These are phyloP conservation scores for Cyrtorhinus lividipennis DNA, from an alignment of 1,140 invertebrate species.

Conservation along the genomic window DNA sequence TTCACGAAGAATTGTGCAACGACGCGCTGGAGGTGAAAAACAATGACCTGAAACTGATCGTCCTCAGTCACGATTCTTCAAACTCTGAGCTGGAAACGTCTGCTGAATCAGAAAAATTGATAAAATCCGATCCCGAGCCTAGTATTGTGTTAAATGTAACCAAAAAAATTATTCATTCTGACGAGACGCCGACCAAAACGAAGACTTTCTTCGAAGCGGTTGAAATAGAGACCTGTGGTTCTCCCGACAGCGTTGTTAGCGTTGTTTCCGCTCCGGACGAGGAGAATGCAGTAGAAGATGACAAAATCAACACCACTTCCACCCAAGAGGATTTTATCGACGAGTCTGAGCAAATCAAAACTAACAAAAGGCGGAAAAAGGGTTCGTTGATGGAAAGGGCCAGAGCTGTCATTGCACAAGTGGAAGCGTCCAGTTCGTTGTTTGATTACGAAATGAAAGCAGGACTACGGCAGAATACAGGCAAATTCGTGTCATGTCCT, in stretches of 20 bases:
- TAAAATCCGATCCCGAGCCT: neutral
- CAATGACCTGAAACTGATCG: neutral
- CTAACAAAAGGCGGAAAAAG: neutral
- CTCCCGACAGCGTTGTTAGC: neutral
- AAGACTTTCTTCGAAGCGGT: neutral
- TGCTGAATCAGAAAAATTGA: neutral
- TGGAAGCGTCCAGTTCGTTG: neutral
- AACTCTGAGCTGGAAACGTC: too few species aligned
- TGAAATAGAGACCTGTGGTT: neutral
- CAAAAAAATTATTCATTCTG: neutral
- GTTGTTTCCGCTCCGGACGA: neutral
- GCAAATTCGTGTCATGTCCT: neutral
- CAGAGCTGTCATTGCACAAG: neutral
- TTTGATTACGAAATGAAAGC: slow-evolving; percentile 7
- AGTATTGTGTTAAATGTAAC: neutral
- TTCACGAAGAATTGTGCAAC: neutral
- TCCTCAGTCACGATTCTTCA: neutral
- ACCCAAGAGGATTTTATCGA: neutral
- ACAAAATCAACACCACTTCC: neutral
- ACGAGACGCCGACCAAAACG: neutral
- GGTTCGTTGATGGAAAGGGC: neutral
- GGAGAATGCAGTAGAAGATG: neutral
- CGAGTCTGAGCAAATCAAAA: neutral
- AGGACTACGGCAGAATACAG: neutral
- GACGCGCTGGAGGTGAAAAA: neutral